A percentile compares a stretch with the other conserved stretches of the same genome.
Conservation (phyloP, 2,888 invertebrate genomes). For the Agapostemon virescens region DNA sequence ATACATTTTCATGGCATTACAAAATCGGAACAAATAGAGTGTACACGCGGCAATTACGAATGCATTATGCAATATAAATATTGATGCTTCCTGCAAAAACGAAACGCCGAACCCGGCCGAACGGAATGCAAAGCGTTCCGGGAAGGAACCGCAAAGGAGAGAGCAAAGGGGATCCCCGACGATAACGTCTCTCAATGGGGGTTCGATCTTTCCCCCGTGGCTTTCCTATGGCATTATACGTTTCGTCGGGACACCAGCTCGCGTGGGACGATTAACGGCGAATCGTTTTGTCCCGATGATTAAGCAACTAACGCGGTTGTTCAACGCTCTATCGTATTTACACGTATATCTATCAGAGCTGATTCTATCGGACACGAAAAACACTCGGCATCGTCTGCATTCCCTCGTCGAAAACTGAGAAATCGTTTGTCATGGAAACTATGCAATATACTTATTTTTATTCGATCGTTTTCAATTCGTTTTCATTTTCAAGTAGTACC, state of each 20-base stretch:
- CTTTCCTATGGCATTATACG: conserved; percentile 25
- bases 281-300: conserved; percentile 6
- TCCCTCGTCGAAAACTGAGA: background rate
- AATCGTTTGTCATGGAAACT: background rate
- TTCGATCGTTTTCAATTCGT: too few species aligned
- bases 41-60: conserved; percentile 79
- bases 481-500: too few species aligned
- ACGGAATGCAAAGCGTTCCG: conserved; percentile 77
- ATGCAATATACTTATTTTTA: too few species aligned
- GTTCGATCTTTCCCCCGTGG: conserved; percentile 34
- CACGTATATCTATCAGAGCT: background rate
- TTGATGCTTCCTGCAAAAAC: conserved; percentile 80
- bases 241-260: conserved; percentile 2
- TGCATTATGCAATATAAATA: conserved; percentile 81
- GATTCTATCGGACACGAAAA: background rate
- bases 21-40: conserved; percentile 80
- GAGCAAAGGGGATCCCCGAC: conserved; percentile 45
- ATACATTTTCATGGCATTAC: conserved; percentile 80
- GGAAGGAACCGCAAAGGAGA: conserved; percentile 58
- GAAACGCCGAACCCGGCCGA: conserved; percentile 69
- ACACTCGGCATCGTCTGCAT: background rate
- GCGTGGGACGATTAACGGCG: conserved; percentile 2
- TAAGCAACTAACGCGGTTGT: background rate
- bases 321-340: background rate
- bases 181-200: conserved; percentile 59